These are phyloP conservation scores for Cryptops parisi DNA, from an alignment of 2,888 invertebrate species.

Conservation along the genomic window DNA sequence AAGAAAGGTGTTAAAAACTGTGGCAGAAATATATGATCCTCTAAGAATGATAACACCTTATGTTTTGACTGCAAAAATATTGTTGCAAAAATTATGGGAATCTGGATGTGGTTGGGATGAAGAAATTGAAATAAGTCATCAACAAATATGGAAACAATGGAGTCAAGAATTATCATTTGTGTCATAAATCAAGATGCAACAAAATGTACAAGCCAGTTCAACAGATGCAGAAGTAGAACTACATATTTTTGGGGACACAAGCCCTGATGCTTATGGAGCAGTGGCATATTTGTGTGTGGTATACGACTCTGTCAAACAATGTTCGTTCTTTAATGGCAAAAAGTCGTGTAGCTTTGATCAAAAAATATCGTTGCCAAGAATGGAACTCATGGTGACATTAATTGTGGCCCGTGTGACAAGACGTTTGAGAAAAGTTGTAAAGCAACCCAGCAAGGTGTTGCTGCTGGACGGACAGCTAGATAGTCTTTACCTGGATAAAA, in stretches of 20 bases:
- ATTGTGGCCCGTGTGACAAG: background rate
- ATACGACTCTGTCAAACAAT: background rate
- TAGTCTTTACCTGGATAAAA: background rate
- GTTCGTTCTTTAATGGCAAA: background rate
- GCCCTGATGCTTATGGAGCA: background rate
- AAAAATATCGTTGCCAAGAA: background rate
- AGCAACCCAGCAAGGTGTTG: background rate
- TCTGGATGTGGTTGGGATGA: no score
- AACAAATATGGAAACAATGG: no score
- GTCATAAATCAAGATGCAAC: no score
- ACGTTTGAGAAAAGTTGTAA: background rate
- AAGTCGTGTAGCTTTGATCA: background rate
- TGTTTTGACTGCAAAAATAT: no score
- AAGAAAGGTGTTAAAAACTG: no score
- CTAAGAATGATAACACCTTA: no score
- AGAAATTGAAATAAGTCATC: no score
- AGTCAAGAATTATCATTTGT: no score
- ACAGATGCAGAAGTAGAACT: no score
- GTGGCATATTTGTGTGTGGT: background rate
- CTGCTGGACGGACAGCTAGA: background rate
- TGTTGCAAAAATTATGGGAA: no score
- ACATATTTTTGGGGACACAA: background rate
- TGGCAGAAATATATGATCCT: no score
- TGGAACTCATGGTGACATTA: background rate
- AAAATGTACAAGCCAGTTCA: no score